Evolutionary conservation across 2,888 invertebrate genomes (phyloP).

Genomic region (Cephus sareptanus): DNA sequence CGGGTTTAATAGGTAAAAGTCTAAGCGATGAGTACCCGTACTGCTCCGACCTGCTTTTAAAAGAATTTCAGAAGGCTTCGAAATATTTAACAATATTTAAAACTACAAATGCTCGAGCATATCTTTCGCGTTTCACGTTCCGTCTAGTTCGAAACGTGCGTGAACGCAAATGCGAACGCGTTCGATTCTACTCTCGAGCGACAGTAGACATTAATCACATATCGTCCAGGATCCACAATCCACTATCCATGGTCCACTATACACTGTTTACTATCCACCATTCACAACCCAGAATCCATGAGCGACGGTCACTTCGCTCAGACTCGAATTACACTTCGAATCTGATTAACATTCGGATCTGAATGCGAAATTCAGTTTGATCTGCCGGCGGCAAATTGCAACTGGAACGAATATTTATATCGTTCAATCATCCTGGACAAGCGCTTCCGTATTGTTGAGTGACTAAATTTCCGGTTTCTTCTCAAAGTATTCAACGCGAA

Average conservation of each 20-base stretch:
- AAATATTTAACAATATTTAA: neutral
- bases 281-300: neutral
- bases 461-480: neutral
- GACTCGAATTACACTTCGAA: neutral
- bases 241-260: neutral
- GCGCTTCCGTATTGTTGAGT: neutral
- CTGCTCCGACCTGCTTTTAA: constrained; percentile 60
- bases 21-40: constrained; percentile 60
- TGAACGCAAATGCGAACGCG: neutral
- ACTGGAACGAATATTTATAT: neutral
- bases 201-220: neutral
- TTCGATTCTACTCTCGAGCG: neutral
- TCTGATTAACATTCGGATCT: neutral
- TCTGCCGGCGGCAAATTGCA: neutral
- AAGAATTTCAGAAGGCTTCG: neutral
- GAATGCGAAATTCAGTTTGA: neutral
- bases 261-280: neutral
- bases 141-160: neutral
- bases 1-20: constrained; percentile 43
- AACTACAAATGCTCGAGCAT: neutral
- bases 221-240: neutral
- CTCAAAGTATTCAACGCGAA: neutral
- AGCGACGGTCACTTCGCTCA: neutral
- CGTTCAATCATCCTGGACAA: neutral
- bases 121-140: neutral